phyloP scores from a whole-genome alignment of 2,888 invertebrate genomes.

The Noctua janthe region DNA sequence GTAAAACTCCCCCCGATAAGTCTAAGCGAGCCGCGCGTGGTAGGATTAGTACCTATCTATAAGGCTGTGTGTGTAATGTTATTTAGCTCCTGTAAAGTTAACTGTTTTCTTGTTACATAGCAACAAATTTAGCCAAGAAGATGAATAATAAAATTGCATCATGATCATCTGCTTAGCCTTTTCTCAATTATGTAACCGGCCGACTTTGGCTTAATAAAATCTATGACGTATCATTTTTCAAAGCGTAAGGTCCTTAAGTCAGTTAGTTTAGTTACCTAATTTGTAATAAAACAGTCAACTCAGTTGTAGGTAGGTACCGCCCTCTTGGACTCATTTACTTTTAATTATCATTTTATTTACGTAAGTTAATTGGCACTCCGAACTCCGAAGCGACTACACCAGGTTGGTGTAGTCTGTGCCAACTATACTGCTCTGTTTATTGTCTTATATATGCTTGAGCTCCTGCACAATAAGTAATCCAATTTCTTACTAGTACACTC shows the following conservation, averaged over 20 bases:
- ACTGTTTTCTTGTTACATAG: not conserved
- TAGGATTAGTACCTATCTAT: not conserved
- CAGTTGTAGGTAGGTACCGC: not conserved
- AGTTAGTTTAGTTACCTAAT: not conserved
- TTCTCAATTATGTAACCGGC: not conserved
- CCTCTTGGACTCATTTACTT: not conserved
- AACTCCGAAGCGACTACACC: not conserved
- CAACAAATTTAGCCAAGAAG: not conserved
- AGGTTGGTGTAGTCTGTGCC: not conserved
- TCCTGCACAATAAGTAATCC: not conserved
- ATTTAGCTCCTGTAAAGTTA: not conserved
- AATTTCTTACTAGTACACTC: not conserved
- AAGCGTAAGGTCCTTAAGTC: too few species aligned
- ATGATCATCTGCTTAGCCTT: not conserved
- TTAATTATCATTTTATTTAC: not conserved
- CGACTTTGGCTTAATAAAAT: not conserved
- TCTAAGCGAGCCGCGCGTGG: not conserved
- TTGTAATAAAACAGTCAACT: not conserved
- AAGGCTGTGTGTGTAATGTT: not conserved
- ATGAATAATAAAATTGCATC: not conserved
- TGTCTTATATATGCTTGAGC: too few species aligned
- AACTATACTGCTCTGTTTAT: not conserved
- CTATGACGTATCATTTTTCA: not conserved
- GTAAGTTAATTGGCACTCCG: not conserved
- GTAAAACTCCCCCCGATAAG: not conserved